phyloP scores from a whole-genome alignment of 2,888 invertebrate species.

The Erebia ligea region DNA sequence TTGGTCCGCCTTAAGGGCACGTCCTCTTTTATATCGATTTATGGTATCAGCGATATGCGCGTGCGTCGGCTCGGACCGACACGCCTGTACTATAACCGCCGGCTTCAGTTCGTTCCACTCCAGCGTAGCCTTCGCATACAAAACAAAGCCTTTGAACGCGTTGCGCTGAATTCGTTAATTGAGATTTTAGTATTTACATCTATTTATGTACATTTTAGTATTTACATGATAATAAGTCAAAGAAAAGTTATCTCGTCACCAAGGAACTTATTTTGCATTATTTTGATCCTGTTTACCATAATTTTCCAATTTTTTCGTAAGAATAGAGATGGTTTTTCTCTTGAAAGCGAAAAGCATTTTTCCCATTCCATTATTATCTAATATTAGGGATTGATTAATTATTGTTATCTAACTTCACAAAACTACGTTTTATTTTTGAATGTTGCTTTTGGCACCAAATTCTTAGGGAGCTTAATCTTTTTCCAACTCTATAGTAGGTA shows the following conservation, averaged over 20 bases:
- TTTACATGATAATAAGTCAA: slow-evolving; percentile 16
- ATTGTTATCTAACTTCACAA: too few relatives aligned
- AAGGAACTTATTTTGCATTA: too few relatives aligned
- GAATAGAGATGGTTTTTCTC: too few relatives aligned
- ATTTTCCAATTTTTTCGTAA: too few relatives aligned
- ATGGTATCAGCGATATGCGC: slow-evolving; percentile 65
- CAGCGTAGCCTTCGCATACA: slow-evolving; percentile 60
- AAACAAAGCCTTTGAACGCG: slow-evolving; percentile 58
- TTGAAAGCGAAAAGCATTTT: too few relatives aligned
- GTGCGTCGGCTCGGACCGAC: slow-evolving; percentile 69
- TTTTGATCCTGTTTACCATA: not conserved
- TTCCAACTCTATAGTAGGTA: too few relatives aligned
- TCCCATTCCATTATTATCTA: too few relatives aligned
- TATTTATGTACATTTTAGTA: slow-evolving; percentile 32
- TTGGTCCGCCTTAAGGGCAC: slow-evolving; percentile 53
- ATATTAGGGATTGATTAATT: too few relatives aligned
- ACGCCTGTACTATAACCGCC: slow-evolving; percentile 64
- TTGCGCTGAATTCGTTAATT: slow-evolving; percentile 32
- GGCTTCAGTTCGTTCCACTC: slow-evolving; percentile 59
- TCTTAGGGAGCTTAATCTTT: too few relatives aligned
- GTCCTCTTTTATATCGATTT: slow-evolving; percentile 65
- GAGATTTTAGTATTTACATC: slow-evolving; percentile 28
- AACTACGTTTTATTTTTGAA: too few relatives aligned
- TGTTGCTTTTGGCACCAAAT: too few relatives aligned
- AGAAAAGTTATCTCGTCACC: not conserved